Base-by-base conservation (phyloP, 2,113 vertebrate genomes). In the Pomatorhinus ruficollis region DNA sequence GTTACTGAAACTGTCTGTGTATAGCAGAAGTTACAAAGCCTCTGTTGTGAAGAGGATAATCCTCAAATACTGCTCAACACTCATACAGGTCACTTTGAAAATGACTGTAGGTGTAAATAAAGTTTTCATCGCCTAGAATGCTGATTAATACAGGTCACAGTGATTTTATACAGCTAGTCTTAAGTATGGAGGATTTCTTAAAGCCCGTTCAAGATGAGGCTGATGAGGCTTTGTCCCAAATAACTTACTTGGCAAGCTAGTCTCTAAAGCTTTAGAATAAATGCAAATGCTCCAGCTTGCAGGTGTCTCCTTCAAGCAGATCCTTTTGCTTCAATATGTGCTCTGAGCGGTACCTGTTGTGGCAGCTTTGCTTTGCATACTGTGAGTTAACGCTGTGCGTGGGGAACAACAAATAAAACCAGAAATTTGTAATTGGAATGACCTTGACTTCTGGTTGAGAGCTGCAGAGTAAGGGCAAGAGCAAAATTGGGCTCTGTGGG, bases 351-450 rank as follows among this genome's bases (percentile, higher is more conserved):
- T 93, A 56, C 71, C 90, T 70, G 69, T 74, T 35, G 45, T 37
- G 45, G 47, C 70, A 81, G 60, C 22, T 5, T 57, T 56, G 52
- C 87, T 78, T 52, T 44, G 33, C 75, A 11, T 1, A 4, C 45
- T 68, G 64, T 35, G 68, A 37, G 1, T 39, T 50, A 45, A 35
- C 2, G 2, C 50, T 33, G 53, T 10, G n/a, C 0, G 0, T 0
- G 3, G 9, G 49, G 15, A 70, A 66, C 33, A 70, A 52, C 64
- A 53, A 80, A 42, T 2, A 16, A 31, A 85, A 35, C 50, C 45
- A 78, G 59, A 39, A 71, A 79, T 57, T n/a, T 83, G 54, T 10
- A 0, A 9, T n/a, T 1, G 3, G 52, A 74, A 70, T 81, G 95
- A 90, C 93, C 96, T 93, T 96, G 61, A 78, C 12, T 87, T 77